Evolutionary conservation across 2,797 vertebrate species (phyloP).

Genomic region (Lutjanus argentimaculatus): DNA sequence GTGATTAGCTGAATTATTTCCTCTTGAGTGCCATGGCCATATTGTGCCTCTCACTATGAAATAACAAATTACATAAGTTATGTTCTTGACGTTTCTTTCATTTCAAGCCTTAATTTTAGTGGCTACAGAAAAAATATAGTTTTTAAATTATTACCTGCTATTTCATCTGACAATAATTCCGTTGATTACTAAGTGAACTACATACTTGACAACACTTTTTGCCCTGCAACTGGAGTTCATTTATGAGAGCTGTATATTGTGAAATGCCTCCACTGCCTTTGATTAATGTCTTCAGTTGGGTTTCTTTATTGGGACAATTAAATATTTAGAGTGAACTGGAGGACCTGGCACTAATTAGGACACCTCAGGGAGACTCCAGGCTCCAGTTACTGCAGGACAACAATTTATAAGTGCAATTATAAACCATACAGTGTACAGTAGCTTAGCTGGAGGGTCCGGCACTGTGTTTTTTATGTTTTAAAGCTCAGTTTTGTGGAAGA

Average conservation of each 20-base stretch:
- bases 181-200: not conserved
- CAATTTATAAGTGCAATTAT: slow-evolving; percentile 45
- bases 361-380: slow-evolving; percentile 27
- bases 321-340: slow-evolving; percentile 44
- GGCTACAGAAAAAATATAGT: not conserved
- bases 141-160: not conserved
- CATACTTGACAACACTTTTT: not conserved
- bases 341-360: slow-evolving; percentile 43
- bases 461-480: not conserved
- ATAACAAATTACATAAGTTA: too few species aligned
- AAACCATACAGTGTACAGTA: slow-evolving; percentile 2
- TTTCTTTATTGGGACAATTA: slow-evolving; percentile 44
- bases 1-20: not conserved
- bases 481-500: not conserved
- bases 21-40: too few species aligned
- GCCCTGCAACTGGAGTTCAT: not conserved
- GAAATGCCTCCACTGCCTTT: not conserved
- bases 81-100: too few species aligned
- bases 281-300: slow-evolving; percentile 24
- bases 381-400: slow-evolving; percentile 27
- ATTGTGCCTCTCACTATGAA: too few species aligned
- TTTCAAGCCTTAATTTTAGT: too few species aligned
- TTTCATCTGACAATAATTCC: not conserved
- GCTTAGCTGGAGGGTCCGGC: not conserved
- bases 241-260: not conserved